phyloP scores from a whole-genome alignment of 2,113 vertebrate genomes.

The Salvelinus alpinus region DNA sequence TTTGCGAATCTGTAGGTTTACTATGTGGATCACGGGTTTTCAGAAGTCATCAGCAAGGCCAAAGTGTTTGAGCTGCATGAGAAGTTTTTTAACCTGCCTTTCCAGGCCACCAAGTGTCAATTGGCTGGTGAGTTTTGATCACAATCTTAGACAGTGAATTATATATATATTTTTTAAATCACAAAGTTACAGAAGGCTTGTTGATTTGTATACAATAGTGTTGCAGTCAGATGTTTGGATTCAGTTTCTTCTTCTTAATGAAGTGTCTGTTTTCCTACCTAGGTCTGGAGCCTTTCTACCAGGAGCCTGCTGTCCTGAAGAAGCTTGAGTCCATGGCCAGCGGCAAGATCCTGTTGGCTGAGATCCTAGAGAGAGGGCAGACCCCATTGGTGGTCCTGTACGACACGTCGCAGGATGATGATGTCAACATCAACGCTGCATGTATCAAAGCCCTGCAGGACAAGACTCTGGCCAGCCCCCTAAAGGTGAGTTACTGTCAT shows the following conservation, averaged over 20 bases:
- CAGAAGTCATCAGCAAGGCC: conserved; percentile 81
- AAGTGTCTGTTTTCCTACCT: background rate
- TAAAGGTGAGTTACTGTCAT: conserved; percentile 77
- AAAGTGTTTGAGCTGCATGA: conserved; percentile 84
- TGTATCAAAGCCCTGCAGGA: conserved; percentile 88
- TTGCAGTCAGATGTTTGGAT: too few relatives aligned
- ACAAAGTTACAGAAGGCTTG: conserved; percentile 50
- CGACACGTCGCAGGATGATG: conserved; percentile 95
- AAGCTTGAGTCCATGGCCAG: conserved; percentile 85
- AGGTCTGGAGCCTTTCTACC: conserved; percentile 89
- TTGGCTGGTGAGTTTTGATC: conserved; percentile 84
- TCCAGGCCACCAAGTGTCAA: conserved; percentile 91
- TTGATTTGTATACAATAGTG: background rate
- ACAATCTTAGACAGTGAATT: too few relatives aligned
- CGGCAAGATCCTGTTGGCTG: conserved; percentile 89
- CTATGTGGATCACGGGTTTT: conserved; percentile 95
- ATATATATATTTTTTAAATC: background rate
- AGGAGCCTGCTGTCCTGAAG: conserved; percentile 84
- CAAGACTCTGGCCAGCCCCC: conserved; percentile 79
- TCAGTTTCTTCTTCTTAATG: too few relatives aligned
- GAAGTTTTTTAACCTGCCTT: conserved; percentile 83
- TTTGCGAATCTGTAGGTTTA: conserved; percentile 72
- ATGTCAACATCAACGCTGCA: conserved; percentile 91
- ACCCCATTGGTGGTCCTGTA: conserved; percentile 89
- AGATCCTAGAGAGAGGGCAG: conserved; percentile 84